Evolutionary conservation across 1,140 invertebrate genomes (phyloP).

Genomic region (Drosophila yakuba): DNA sequence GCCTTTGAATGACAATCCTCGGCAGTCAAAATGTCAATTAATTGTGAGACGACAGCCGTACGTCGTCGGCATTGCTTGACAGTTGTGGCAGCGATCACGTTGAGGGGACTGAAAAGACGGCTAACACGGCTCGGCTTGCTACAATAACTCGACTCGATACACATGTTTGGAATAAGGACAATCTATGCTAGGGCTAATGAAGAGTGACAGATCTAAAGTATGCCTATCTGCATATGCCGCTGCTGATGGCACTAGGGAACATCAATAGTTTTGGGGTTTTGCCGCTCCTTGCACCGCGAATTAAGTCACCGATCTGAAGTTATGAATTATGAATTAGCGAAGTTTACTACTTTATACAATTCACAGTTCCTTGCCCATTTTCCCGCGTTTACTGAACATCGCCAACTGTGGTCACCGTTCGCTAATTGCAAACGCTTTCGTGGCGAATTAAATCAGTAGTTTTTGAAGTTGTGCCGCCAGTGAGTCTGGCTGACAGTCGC

Average conservation of each 20-base stretch:
- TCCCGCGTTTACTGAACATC: background rate
- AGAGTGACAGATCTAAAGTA: conserved; percentile 28
- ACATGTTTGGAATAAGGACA: conserved; percentile 4
- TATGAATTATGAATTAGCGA: too few relatives aligned
- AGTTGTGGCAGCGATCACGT: conserved; percentile 36
- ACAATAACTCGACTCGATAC: conserved; percentile 18
- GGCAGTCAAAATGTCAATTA: conserved; percentile 79
- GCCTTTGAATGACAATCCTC: conserved; percentile 79
- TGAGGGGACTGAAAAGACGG: conserved; percentile 3
- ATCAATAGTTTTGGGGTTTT: conserved; percentile 38
- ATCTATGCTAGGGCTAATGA: conserved; percentile 54
- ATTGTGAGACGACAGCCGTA: conserved; percentile 75
- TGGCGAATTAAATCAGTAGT: conserved; percentile 74
- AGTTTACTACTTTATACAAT: background rate
- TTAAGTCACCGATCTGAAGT: conserved; percentile 24
- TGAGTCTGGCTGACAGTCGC: conserved; percentile 4
- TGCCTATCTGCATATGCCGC: conserved; percentile 27
- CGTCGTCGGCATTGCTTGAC: conserved; percentile 53
- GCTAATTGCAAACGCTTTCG: conserved; percentile 72
- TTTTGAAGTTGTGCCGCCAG: conserved; percentile 59
- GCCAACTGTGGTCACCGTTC: conserved; percentile 19
- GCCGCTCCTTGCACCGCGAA: conserved; percentile 50
- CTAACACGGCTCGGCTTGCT: background rate
- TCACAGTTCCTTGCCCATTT: background rate
- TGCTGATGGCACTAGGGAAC: conserved; percentile 36